A percentile compares a stretch with the other conserved stretches of the same genome.
Evolutionary conservation across 2,888 invertebrate genomes (phyloP).

Genomic region (Falcaria lacertinaria): DNA sequence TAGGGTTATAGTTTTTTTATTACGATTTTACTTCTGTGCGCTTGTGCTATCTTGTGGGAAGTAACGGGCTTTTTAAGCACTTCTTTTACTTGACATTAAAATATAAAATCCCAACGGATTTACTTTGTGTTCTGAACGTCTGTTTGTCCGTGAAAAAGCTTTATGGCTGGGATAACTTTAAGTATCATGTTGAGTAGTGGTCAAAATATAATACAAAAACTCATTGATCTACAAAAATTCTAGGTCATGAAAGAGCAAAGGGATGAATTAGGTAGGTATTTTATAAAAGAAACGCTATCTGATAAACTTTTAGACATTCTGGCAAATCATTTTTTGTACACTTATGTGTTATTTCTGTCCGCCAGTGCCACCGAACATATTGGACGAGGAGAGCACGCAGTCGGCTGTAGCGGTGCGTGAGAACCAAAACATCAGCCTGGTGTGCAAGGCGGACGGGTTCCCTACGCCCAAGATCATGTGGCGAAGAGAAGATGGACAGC

Average conservation of each 20-base stretch:
- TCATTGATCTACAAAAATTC: no score
- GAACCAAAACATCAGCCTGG: conserved; percentile 95
- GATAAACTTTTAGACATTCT: no score
- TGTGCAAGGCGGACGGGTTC: conserved; percentile 94
- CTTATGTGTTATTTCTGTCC: conserved; percentile 20
- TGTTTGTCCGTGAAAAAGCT: no score
- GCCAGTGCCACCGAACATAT: conserved; percentile 95
- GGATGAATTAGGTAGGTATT: no score
- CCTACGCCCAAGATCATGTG: conserved; percentile 96
- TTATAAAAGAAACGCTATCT: no score
- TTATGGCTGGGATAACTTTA: no score
- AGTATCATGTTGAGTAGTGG: no score
- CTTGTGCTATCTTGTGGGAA: conserved; percentile 23
- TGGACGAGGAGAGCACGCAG: conserved; percentile 93
- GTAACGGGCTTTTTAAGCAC: neutral
- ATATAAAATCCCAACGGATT: no score
- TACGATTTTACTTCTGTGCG: conserved; percentile 11
- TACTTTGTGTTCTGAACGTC: no score
- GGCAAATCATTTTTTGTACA: neutral
- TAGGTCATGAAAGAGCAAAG: no score
- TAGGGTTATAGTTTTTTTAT: conserved; percentile 30
- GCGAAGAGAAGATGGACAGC: conserved; percentile 94
- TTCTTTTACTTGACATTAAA: no score
- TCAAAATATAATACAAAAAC: no score
- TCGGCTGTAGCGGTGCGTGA: conserved; percentile 95